Base-by-base conservation (phyloP, 2,113 vertebrate genomes). In the Paramisgurnus dabryanus region DNA sequence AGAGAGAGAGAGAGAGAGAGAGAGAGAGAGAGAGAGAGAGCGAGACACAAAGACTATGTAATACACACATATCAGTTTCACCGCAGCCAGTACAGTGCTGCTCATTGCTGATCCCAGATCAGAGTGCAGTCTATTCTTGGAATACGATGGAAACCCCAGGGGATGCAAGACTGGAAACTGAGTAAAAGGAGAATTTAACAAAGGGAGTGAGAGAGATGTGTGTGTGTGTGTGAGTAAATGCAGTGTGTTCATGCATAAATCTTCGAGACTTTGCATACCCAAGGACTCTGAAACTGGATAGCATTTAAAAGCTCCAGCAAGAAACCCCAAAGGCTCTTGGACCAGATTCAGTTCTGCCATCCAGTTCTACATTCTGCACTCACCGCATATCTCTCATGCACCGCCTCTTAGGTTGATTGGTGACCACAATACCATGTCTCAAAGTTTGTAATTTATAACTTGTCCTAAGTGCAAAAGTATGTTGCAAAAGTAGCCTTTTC, bases 41-140 rank as follows among this genome's bases (percentile, higher is more conserved):
- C 50, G 80, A 85, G 81, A 17, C 40, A 60, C 70, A 43, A 40
- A 58, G 40, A 58, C 45, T 55, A 55, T 5, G 40, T 78, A 67
- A 18, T 53, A 61, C 58, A 72, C 78, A 80, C 60, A 41, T 72
- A 80, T 80, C 78, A 72, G 68, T 80, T 80, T 80, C 78, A 80
- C 57, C 50, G 78, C 78, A 72, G 68, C 58, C 78, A 0, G 47
- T 80, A 79, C 55, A 82, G 82, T 80, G 76, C 65, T 67, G 78
- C 84, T 85, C 68, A 80, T 81, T 84, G 43, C 22, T 61, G 83
- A 85, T 83, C 55, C 63, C 78, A 81, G 79, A 90, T 86, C 88
- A 80, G 82, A 87, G 85, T 27, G 53, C 45, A 86, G 83, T 86
- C 88, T 92, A 91, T 91, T 91, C 87, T 80, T 45, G 86, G 87